Conservation (phyloP, 2,888 invertebrate genomes). For the Temnothorax unifasciatus region DNA sequence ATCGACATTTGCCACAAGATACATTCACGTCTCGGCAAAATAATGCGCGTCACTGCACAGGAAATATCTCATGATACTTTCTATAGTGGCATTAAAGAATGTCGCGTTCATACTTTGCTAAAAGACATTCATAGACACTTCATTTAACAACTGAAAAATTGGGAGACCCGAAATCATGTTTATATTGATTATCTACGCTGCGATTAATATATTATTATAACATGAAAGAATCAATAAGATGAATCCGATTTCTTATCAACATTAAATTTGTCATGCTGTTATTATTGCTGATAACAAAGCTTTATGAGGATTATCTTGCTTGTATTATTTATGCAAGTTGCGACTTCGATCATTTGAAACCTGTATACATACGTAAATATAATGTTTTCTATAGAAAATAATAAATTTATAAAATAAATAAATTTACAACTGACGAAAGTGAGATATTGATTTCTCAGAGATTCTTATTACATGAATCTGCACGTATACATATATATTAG, state of each 20-base stretch:
- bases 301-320: neutral
- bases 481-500: neutral
- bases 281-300: neutral
- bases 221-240: neutral
- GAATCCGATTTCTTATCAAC: conserved; percentile 9
- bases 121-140: neutral
- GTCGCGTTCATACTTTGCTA: conserved; percentile 12
- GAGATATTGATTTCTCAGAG: neutral
- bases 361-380: neutral
- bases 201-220: neutral
- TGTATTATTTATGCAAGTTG: neutral
- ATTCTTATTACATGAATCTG: neutral
- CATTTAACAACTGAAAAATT: neutral
- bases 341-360: neutral
- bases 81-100: conserved; percentile 31
- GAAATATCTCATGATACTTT: conserved; percentile 31
- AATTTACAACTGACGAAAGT: neutral
- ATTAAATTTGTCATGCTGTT: neutral
- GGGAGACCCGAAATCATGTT: neutral
- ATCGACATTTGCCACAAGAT: neutral
- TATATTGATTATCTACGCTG: conserved; percentile 6
- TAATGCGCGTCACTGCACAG: conserved; percentile 41
- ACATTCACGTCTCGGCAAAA: conserved; percentile 27
- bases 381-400: neutral
- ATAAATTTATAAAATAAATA: neutral